Conservation (phyloP, 2,113 vertebrate genomes). For the Tychaedon coryphoeus region DNA sequence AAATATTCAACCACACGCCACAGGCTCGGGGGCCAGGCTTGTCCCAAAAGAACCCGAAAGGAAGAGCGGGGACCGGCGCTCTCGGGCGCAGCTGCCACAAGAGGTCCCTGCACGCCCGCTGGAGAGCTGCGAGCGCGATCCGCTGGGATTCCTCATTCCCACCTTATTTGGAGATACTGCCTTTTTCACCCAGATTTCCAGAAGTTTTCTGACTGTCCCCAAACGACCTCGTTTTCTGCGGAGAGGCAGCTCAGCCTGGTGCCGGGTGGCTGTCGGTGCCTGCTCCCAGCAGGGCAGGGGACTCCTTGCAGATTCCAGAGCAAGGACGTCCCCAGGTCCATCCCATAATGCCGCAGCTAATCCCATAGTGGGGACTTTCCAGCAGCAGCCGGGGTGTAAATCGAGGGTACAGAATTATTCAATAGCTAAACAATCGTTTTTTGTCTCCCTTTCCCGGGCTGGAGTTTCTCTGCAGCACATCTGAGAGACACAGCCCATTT, state of each 20-base stretch:
- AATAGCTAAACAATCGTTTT: neutral
- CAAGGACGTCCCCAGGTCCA: neutral
- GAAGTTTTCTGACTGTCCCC: neutral
- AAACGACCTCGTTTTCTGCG: neutral
- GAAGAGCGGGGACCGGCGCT: neutral
- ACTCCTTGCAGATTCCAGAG: neutral
- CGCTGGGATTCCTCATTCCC: neutral
- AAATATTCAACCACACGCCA: neutral
- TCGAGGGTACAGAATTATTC: neutral
- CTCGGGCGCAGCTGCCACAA: neutral
- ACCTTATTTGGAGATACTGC: conserved; percentile 5
- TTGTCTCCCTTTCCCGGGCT: neutral
- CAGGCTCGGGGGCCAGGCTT: neutral
- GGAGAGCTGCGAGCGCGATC: neutral
- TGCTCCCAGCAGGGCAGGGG: neutral
- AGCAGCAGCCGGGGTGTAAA: neutral
- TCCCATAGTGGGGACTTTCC: neutral
- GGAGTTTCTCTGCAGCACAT: neutral
- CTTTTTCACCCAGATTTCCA: conserved; percentile 15
- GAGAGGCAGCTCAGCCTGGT: neutral
- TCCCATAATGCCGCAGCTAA: fast-evolving
- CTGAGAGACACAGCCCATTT: neutral
- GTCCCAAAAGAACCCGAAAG: neutral
- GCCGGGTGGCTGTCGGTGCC: neutral
- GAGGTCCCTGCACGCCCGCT: conserved; percentile 43